A percentile compares a stretch with the other conserved stretches of the same genome.
phyloP scores from a whole-genome alignment of 1,140 invertebrate genomes.

The Stegodyphus dumicola region DNA sequence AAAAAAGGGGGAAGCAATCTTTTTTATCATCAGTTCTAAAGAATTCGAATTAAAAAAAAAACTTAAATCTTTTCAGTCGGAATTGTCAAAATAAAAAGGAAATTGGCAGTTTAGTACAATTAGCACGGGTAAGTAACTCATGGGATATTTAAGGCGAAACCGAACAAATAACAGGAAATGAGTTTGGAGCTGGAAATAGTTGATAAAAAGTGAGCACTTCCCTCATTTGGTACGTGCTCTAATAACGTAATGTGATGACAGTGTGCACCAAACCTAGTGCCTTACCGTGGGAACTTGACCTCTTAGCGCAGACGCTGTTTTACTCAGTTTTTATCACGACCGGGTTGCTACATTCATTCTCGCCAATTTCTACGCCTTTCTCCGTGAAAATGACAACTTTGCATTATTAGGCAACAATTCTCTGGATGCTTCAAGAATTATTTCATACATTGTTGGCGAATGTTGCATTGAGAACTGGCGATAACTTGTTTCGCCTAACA shows the following conservation, averaged over 20 bases:
- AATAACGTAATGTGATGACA: constrained; percentile 61
- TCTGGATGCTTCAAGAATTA: too few relatives aligned
- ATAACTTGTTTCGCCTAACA: too few relatives aligned
- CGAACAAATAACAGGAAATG: constrained; percentile 60
- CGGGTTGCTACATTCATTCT: constrained; percentile 21
- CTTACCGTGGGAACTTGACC: constrained; percentile 60
- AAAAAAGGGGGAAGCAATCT: neutral
- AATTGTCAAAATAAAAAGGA: constrained; percentile 37
- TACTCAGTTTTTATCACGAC: constrained; percentile 54
- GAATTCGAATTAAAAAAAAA: neutral
- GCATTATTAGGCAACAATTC: too few relatives aligned
- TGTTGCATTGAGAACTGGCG: too few relatives aligned
- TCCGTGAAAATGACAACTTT: too few relatives aligned
- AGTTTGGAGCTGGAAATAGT: constrained; percentile 52
- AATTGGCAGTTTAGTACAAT: constrained; percentile 55
- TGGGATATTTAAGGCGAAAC: constrained; percentile 59
- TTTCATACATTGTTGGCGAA: too few relatives aligned
- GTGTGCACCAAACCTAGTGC: constrained; percentile 52
- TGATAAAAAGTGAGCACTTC: constrained; percentile 59
- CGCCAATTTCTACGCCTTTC: neutral
- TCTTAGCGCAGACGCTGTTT: constrained; percentile 50
- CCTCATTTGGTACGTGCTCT: constrained; percentile 56
- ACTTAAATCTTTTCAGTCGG: neutral
- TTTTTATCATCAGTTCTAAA: neutral
- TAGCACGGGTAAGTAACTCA: constrained; percentile 54